Base-by-base conservation (phyloP, 1,140 invertebrate genomes). In the Ephestia elutella region DNA sequence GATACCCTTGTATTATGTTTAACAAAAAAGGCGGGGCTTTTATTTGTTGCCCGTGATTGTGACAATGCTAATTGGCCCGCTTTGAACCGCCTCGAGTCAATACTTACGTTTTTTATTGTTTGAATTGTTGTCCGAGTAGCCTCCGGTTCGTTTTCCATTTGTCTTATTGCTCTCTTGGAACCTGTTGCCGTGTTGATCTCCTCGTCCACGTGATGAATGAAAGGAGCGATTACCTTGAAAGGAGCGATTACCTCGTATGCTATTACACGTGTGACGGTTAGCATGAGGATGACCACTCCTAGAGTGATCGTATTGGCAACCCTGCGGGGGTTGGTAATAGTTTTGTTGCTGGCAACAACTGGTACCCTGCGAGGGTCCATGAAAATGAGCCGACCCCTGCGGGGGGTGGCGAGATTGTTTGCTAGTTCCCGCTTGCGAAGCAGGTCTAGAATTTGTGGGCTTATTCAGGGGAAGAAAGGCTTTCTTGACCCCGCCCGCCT, bases 291-390 rank as follows among this genome's bases (percentile, higher is more conserved):
- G n/a, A n/a, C n/a, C n/a, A n/a, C n/a, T n/a, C n/a, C n/a, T n/a
- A n/a, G n/a, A n/a, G n/a, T n/a, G n/a, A n/a, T n/a, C 44, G 20
- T 49, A 49, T 48, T 28, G n/a, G 35, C 11, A 21, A 48, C 55
- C 55, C 55, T 57, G 55, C 38, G 55, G 44, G 55, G 55, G 55
- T 25, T 49, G 35, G 44, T 49, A 11, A 20, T 38, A 38, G 32
- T 35, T 25, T 4, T 38, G 18, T 11, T 32, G 32, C 48, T 20
- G 5, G n/a, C 19, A 57, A 28, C 48, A 57, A 18, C 15, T 57
- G 56, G 56, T 49, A 57, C 56, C 56, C 56, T 57, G 56, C 56
- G 56, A 49, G 56, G 56, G 56, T 49, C 56, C 56, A n/a, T n/a
- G n/a, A n/a, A n/a, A n/a, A n/a, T n/a, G n/a, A n/a, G n/a, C n/a